A percentile compares a stretch with the other conserved stretches of the same genome.
These are phyloP conservation scores for Tamias sibiricus DNA, from an alignment of 2,113 vertebrate species.

Conservation along the genomic window DNA sequence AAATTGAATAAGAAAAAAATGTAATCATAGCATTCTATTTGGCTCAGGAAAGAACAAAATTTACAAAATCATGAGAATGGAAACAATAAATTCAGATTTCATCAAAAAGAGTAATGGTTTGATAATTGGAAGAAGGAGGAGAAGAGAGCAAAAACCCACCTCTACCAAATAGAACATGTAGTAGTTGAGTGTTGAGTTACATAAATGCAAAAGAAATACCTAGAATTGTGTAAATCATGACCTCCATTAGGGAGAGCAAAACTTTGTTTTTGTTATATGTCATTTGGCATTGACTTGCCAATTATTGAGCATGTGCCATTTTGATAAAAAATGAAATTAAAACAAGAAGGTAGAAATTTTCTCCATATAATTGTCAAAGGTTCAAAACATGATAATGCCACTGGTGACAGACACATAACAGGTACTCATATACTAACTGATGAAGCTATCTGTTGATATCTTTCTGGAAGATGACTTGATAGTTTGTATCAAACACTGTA, in stretches of 20 bases:
- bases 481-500: background rate
- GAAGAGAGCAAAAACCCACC: background rate
- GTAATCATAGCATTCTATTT: background rate
- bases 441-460: background rate
- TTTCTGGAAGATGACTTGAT: background rate
- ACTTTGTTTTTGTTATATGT: background rate
- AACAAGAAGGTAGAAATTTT: background rate
- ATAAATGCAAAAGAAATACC: background rate
- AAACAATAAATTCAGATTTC: background rate
- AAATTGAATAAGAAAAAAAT: background rate
- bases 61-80: background rate
- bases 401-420: background rate
- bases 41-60: background rate
- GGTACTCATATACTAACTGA: too few relatives aligned
- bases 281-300: background rate
- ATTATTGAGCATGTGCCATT: background rate
- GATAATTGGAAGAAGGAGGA: background rate
- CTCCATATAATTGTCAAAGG: background rate
- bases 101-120: background rate
- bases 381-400: background rate
- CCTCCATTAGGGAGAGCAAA: background rate
- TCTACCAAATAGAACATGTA: background rate
- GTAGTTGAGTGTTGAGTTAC: background rate
- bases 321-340: constrained; percentile 7
- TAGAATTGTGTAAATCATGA: background rate